Base-by-base conservation (phyloP, 1,140 invertebrate species). In the Drosophila obscura region DNA sequence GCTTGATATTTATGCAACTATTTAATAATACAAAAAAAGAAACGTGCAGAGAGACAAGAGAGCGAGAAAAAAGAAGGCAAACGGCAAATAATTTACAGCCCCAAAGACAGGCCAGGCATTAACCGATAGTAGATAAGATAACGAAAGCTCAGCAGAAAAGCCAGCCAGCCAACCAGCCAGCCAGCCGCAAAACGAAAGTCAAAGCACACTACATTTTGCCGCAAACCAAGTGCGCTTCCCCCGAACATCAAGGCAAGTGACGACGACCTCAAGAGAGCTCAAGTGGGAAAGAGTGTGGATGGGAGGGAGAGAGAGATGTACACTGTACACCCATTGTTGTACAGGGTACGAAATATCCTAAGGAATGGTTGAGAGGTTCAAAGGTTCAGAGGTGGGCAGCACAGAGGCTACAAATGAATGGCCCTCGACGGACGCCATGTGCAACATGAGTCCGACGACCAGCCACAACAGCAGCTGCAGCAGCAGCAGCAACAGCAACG, bases 211-310 rank as follows among this genome's bases (percentile, higher is more conserved):
- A 71, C 77, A 81, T 66, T 56, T 52, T 66, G 56, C 49, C 16
- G n/a, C 6, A 65, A 35, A 61, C 77, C 82, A 84, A 84, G 80
- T 77, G 80, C 51, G 31, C 9, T 35, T 35, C 57, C 49, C 49
- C 56, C 35, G 69, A 82, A 87, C 82, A 85, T 85, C 79, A 87
- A 87, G 78, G 81, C 81, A 81, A 87, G 81, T 87, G 78, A 87
- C 74, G 76, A 59, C 76, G 80, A 83, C 80, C 80, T 84, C 63
- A 84, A 80, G 72, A 58, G 73, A 41, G 55, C 26, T 35, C 55
- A 39, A 56, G 19, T 53, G 31, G 19, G 15, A 26, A 22, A 15
- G 53, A 56, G 19, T 19, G 19, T 19, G 4, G 7, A 0, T 19
- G 5, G 5, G 53, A 50, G 16, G 11, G 51, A 28, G 35, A 13